Conservation (phyloP, 64 coral and sea anemone species). For the Hydrozoanthus tunicans region DNA sequence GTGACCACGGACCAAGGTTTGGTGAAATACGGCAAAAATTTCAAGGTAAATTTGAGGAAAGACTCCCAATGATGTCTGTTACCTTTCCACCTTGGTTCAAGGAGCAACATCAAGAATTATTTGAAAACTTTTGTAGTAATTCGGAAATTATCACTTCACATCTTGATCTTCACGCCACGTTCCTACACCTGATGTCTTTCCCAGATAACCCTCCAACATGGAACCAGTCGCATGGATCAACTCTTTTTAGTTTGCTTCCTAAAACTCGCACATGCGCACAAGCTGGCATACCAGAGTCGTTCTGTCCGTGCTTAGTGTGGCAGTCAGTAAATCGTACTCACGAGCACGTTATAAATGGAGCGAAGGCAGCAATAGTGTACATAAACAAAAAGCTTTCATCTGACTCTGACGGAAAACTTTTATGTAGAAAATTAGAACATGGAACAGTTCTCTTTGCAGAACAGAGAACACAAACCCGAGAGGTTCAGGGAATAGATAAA, state of each 20-base stretch:
- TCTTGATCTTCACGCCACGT: slow-evolving; percentile 44
- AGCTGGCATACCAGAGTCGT: slow-evolving; percentile 32
- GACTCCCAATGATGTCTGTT: slow-evolving; percentile 33
- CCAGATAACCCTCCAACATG: slow-evolving; percentile 6
- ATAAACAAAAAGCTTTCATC: slow-evolving; percentile 18
- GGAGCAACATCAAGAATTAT: neutral
- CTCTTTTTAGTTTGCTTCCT: neutral
- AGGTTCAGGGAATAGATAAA: neutral
- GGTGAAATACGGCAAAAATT: slow-evolving; percentile 8
- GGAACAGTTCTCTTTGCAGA: slow-evolving; percentile 1
- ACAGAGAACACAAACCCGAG: slow-evolving; percentile 14
- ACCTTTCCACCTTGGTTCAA: slow-evolving; percentile 44
- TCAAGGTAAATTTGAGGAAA: slow-evolving; percentile 52
- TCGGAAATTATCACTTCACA: slow-evolving; percentile 17
- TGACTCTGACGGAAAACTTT: neutral
- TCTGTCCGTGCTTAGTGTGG: slow-evolving; percentile 34
- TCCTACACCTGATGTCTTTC: slow-evolving; percentile 18
- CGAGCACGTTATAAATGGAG: neutral
- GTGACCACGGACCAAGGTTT: slow-evolving; percentile 52
- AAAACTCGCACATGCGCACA: slow-evolving; percentile 37
- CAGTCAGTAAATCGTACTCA: neutral
- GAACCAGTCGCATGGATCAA: slow-evolving; percentile 20
- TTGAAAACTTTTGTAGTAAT: slow-evolving; percentile 12
- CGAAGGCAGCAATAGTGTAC: neutral
- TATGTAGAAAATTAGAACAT: slow-evolving; percentile 5